Evolutionary conservation across 2,888 invertebrate species (phyloP), one percentile per base, ranked within the genome.

Genomic region (Sarcophaga carnaria): DNA sequence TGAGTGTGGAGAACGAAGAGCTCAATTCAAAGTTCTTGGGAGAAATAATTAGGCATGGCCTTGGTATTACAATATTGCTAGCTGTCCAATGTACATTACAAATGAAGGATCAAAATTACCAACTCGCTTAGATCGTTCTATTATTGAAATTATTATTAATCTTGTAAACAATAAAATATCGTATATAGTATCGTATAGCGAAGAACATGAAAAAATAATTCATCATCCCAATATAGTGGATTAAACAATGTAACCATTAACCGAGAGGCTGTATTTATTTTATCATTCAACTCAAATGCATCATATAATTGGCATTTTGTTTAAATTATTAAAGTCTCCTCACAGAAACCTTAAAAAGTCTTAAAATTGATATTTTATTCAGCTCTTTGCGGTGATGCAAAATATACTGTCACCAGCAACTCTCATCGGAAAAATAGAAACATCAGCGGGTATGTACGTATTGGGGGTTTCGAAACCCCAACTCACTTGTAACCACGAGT

Each of bases 211-310:
- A n/a, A n/a, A n/a, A n/a, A n/a, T n/a, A n/a, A 27, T 37, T 37
- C 8, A 37, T 37, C 80, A 83, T 86, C 83, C 81, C 80, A 79
- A 49, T 74, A 75, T 87, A 83, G 84, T 81, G 81, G 81, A 84
- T 84, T 87, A 84, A 84, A 83, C 71, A 81, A 81, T 81, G 83
- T 27, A 71, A 78, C 75, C 83, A 87, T 84, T 87, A 84, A 81
- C 76, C 67, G 83, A 10, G 66, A 81, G 1, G 22, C 22, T 22
- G 81, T 86, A 83, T 84, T 84, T 84, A 79, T 86, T 75, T 83
- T 86, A 70, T 60, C 60, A 69, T 80, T 70, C n/a, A 2, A 27
- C 66, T 66, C 8, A 37, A 8, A 10, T 10, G 10, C 8, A 37
- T 10, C 37, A 37, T 8, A 66, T 66, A 66, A 75, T 64, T 47